Evolutionary conservation across 2,797 vertebrate genomes (phyloP).

Genomic region (Thripadectes ignobilis): DNA sequence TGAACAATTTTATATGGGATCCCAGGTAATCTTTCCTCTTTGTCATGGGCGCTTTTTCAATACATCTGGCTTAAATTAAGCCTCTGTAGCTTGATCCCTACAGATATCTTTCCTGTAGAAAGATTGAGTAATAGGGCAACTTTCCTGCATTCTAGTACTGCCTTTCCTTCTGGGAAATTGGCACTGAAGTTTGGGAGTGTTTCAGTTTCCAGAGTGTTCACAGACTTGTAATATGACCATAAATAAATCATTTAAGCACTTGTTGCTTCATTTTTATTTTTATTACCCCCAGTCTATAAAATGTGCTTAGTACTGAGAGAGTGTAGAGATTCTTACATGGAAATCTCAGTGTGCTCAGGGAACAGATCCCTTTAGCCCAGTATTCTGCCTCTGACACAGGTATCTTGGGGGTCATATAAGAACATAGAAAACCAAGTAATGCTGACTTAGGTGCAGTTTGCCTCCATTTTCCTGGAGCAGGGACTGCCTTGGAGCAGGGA

Average conservation of each 20-base stretch:
- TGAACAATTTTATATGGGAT: background rate
- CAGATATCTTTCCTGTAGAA: background rate
- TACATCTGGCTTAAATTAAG: background rate
- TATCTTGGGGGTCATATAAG: background rate
- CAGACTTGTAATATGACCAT: background rate
- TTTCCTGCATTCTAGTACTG: background rate
- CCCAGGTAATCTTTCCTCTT: background rate
- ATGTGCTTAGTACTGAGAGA: background rate
- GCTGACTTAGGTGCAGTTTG: background rate
- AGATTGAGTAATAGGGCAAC: background rate
- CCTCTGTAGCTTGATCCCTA: background rate
- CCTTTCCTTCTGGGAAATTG: background rate
- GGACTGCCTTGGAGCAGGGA: background rate
- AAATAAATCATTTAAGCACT: constrained; percentile 14
- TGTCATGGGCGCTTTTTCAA: background rate
- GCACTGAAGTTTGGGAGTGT: background rate
- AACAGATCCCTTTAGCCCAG: background rate
- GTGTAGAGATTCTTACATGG: background rate
- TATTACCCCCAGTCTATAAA: background rate
- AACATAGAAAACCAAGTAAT: background rate
- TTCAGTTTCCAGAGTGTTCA: constrained; percentile 23
- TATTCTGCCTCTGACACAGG: background rate
- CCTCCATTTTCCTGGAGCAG: background rate
- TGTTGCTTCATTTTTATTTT: background rate
- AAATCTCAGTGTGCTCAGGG: background rate